A percentile compares a stretch with the other conserved stretches of the same genome.
phyloP scores from a whole-genome alignment of 2,797 vertebrate species.

The Podarcis lilfordi region DNA sequence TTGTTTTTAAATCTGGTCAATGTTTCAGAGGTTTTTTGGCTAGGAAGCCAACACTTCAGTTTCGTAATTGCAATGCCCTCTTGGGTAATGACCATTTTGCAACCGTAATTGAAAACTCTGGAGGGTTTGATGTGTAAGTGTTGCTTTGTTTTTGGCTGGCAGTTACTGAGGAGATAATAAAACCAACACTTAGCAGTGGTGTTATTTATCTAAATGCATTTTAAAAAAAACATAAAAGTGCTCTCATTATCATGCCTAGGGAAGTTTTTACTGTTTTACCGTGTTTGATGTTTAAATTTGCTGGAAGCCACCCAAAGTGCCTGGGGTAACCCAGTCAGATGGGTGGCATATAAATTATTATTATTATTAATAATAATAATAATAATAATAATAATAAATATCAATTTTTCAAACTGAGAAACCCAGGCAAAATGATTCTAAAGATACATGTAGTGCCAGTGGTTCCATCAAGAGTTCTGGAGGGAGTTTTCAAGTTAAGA shows the following conservation, averaged over 20 bases:
- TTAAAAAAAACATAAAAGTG: not conserved
- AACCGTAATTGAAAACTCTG: not conserved
- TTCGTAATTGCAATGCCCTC: not conserved
- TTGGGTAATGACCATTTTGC: not conserved
- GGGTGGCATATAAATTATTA: too few relatives aligned
- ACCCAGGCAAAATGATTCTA: not conserved
- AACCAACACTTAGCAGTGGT: not conserved
- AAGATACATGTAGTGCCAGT: not conserved
- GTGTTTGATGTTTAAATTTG: too few relatives aligned
- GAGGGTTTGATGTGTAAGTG: not conserved
- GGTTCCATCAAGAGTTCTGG: not conserved
- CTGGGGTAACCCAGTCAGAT: too few relatives aligned
- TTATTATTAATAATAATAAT: too few relatives aligned
- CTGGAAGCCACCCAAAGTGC: too few relatives aligned
- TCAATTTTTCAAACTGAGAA: not conserved
- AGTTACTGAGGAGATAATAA: not conserved
- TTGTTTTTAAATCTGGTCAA: not conserved
- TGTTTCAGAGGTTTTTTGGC: not conserved
- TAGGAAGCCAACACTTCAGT: not conserved
- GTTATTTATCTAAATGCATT: not conserved
- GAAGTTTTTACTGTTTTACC: too few relatives aligned
- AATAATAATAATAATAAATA: too few relatives aligned
- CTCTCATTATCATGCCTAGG: not conserved
- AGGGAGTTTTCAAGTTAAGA: not conserved
- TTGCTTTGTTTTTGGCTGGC: not conserved